phyloP scores from a whole-genome alignment of 2,113 vertebrate species.

The Gobiocypris rarus region DNA sequence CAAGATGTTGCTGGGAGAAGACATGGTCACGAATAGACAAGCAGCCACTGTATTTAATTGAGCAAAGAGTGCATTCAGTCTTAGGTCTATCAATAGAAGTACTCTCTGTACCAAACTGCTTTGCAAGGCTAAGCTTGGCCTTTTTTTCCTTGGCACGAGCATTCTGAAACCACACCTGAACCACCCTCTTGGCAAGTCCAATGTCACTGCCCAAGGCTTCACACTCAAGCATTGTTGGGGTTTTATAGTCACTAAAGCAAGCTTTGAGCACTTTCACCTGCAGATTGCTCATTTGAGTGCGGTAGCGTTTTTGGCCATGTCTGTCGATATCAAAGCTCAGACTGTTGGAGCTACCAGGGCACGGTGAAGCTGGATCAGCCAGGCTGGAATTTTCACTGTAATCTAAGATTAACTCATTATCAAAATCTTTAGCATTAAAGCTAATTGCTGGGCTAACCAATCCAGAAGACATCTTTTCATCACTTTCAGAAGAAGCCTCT shows the following conservation, averaged over 20 bases:
- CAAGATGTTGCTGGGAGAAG: conserved; percentile 90
- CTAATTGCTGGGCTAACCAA: conserved; percentile 88
- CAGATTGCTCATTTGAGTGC: conserved; percentile 90
- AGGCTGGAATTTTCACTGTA: conserved; percentile 93
- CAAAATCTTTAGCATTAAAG: conserved; percentile 90
- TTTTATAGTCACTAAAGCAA: conserved; percentile 91
- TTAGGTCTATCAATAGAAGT: conserved; percentile 88
- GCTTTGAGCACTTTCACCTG: conserved; percentile 90
- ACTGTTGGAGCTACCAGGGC: conserved; percentile 88
- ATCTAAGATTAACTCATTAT: conserved; percentile 92
- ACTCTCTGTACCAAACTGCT: conserved; percentile 91
- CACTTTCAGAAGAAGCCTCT: conserved; percentile 81
- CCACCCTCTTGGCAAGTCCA: conserved; percentile 90
- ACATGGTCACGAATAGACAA: conserved; percentile 90
- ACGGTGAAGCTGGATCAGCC: conserved; percentile 90
- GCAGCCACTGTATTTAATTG: conserved; percentile 87
- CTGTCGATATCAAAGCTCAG: conserved; percentile 87
- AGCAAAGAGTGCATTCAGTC: conserved; percentile 91
- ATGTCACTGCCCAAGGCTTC: conserved; percentile 90
- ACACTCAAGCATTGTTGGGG: conserved; percentile 90
- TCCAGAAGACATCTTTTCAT: conserved; percentile 86
- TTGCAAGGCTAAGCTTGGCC: conserved; percentile 89
- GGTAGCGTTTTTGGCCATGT: conserved; percentile 87
- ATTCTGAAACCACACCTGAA: conserved; percentile 94
- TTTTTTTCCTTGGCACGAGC: conserved; percentile 91